phyloP scores from a whole-genome alignment of 2,888 invertebrate species.

The Pseudococcus longispinus region DNA sequence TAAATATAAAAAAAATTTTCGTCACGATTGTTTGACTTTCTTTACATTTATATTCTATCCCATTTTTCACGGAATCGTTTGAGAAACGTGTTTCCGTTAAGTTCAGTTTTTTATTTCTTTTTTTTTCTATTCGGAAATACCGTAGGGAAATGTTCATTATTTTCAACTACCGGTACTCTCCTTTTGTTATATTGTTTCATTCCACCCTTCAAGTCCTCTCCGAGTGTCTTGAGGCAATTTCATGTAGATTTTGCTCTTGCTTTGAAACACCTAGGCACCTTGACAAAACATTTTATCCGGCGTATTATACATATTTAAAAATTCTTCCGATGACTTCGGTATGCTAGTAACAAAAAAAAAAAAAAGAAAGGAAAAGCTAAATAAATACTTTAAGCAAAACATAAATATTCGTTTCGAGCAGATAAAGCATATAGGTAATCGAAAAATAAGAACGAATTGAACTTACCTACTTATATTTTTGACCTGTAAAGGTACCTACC shows the following conservation, averaged over 20 bases:
- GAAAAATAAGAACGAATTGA: neutral
- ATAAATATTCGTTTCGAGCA: neutral
- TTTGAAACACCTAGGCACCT: constrained; percentile 19
- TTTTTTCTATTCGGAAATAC: constrained; percentile 28
- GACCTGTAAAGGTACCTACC: too few relatives aligned
- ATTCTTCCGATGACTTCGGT: neutral
- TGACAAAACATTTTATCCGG: neutral
- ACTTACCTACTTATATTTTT: too few relatives aligned
- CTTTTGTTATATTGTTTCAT: constrained; percentile 24
- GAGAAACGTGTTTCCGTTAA: constrained; percentile 37
- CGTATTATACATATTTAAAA: neutral
- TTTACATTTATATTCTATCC: constrained; percentile 13
- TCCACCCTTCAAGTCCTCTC: neutral
- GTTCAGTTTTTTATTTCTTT: constrained; percentile 14
- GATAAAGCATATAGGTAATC: neutral
- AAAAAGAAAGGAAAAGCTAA: neutral
- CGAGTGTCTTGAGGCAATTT: constrained; percentile 11
- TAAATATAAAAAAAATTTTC: constrained; percentile 13
- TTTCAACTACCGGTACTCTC: constrained; percentile 20
- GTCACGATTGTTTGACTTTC: constrained; percentile 37
- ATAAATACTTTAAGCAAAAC: neutral
- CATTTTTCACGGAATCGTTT: constrained; percentile 25
- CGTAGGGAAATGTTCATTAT: constrained; percentile 37
- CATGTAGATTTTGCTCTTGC: constrained; percentile 17
- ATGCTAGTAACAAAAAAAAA: neutral